A percentile compares a stretch with the other conserved stretches of the same genome.
Conservation (phyloP, 2,113 vertebrate genomes). For the Pogonocichla stellata region DNA sequence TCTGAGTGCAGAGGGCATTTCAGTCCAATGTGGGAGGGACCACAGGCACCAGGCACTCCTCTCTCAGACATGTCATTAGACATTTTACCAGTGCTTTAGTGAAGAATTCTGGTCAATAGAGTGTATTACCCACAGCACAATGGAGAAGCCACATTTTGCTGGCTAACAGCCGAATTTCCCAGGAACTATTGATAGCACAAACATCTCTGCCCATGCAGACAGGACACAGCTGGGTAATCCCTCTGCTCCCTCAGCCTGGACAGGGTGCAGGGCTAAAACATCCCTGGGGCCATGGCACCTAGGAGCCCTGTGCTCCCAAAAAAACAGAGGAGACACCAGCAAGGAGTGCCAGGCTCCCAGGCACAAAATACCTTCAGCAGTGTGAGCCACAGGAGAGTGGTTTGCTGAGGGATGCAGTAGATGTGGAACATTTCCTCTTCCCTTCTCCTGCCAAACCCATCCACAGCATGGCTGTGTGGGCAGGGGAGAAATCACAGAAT, state of each 20-base stretch:
- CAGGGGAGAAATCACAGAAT: not conserved
- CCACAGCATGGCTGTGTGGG: not conserved
- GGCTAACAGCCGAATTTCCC: not conserved
- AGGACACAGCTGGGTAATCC: not conserved
- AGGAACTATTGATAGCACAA: not conserved
- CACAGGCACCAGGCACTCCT: not conserved
- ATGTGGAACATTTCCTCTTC: not conserved
- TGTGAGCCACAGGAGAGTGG: not conserved
- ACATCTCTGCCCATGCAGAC: not conserved
- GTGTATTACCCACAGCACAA: not conserved
- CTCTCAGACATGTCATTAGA: not conserved
- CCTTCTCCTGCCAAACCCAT: not conserved
- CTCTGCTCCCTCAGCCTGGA: not conserved
- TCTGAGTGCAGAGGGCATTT: constrained; percentile 34
- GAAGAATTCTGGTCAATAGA: constrained; percentile 32
- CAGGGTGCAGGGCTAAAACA: not conserved
- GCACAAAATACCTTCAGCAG: not conserved
- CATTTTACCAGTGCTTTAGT: constrained; percentile 24
- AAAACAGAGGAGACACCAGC: not conserved
- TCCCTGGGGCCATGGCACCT: not conserved
- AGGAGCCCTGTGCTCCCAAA: not conserved
- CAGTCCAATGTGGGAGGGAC: constrained; percentile 10
- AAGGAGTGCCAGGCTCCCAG: not conserved
- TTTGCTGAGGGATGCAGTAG: not conserved
- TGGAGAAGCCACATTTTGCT: not conserved